Base-by-base conservation (phyloP, 2,113 vertebrate species). In the Alethe diademata region DNA sequence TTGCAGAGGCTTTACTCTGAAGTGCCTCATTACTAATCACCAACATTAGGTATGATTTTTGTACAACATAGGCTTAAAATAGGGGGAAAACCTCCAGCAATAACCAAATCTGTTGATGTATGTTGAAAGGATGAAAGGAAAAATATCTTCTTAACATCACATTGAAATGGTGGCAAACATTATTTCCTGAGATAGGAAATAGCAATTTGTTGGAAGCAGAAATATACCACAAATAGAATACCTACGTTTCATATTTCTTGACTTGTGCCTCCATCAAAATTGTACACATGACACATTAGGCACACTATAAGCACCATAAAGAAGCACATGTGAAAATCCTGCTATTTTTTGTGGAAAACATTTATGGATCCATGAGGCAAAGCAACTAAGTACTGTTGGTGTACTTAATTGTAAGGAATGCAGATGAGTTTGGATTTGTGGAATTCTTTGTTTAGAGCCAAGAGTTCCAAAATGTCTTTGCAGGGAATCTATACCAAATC, bases 11-110 rank as follows among this genome's bases (percentile, higher is more conserved):
- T 96, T 98, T 86, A 42, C 89, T 95, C 48, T 93, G 85, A 93
- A 97, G 75, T 91, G 75, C 95, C 96, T 98, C 96, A 97, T 97
- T 98, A 98, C 98, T 98, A 98, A 98, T 98, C 95, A 96, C 95
- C 62, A 94, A 73, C 67, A 97, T 89, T 97, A 92, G 94, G 78
- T 97, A 97, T 84, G 93, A 98, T 98, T 97, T 98, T 98, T 98
- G 90, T 85, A 76, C 31, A 8, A 75, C 24, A 90, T 38, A 83
- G 43, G 11, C 28, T 94, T 80, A 38, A 76, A 69, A 73, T 88
- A n/a, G 8, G 35, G 19, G 5, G 7, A 61, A 78, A 75, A 14
- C 15, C 0, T 7, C 7, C 58, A 82, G 58, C 18, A 90, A 33
- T 24, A 85, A 36, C 13, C 14, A 64, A 56, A 92, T 17, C 24